Evolutionary conservation across 2,888 invertebrate genomes (phyloP), one percentile per base, ranked within the genome.

Genomic region (Phyllotreta striolata): DNA sequence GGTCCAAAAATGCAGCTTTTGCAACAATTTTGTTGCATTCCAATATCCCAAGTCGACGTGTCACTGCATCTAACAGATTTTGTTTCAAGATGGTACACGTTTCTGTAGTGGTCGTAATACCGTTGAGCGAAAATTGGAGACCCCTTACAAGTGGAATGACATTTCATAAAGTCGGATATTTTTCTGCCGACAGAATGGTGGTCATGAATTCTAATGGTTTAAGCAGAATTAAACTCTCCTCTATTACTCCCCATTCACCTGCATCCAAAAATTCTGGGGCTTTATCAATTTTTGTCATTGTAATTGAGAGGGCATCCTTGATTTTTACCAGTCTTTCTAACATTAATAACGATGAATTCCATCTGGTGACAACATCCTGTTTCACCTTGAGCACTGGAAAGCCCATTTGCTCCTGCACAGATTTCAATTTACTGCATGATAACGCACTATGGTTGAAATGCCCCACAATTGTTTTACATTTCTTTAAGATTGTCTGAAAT

Each of bases 151-250:
- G 59, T 1, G 73, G 71, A 44, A 72, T 66, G 14, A 75, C 54
- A 40, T 66, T 39, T 5, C 73, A 74, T n/a, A 72, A 55, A 1
- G 73, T 75, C 1, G 63, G 55, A 60, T 74, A 74, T 60, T 72
- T 67, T 67, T 74, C 72, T 10, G 64, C 69, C 24, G 71, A 73
- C 37, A 74, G 54, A 7, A 57, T 66, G 40, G 49, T 54, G 8
- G 72, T 73, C 55, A 72, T 38, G 14, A 39, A 14, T 14, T 69
- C 70, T 3, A 68, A 4, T 6, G 71, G 67, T 68, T 70, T 72
- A 39, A 73, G 47, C 13, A 73, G 8, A 10, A 44, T 41, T n/a
- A 71, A 46, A 40, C 66, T 66, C 41, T 74, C 73, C 2, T 9
- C 7, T 13, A 74, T 37, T 6, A 70, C 57, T 6, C 55, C 34